These are phyloP conservation scores for Balaenoptera acutorostrata DNA, from an alignment of 2,113 vertebrate genomes.

Conservation along the genomic window DNA sequence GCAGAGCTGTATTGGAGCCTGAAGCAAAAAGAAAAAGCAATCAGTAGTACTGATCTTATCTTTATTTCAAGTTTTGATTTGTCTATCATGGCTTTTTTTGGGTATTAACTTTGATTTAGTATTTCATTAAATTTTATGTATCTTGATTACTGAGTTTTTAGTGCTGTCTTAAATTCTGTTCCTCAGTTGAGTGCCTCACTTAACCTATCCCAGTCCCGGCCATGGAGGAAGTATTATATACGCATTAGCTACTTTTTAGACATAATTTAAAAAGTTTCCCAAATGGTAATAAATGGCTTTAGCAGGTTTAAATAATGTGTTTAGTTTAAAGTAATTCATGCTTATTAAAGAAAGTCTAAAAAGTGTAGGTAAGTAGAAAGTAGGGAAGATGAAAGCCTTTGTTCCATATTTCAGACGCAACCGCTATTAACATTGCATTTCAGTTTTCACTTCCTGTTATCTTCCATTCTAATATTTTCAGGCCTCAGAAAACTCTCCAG, in stretches of 20 bases:
- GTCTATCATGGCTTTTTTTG: neutral
- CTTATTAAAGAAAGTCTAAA: neutral
- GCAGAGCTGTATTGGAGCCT: neutral
- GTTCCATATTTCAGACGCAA: neutral
- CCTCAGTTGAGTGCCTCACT: neutral
- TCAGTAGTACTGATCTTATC: neutral
- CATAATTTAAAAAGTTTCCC: neutral
- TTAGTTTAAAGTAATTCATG: slow-evolving; percentile 12
- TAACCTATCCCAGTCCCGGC: neutral
- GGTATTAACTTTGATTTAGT: neutral
- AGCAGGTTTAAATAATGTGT: neutral
- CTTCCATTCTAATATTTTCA: neutral
- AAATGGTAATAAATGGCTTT: neutral
- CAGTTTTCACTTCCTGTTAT: slow-evolving; percentile 6
- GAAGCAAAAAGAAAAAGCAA: neutral
- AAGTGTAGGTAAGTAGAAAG: neutral
- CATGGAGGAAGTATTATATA: neutral
- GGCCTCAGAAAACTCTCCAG: neutral
- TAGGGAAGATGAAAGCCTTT: neutral
- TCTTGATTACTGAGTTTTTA: neutral
- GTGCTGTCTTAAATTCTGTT: neutral
- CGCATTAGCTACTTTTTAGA: neutral
- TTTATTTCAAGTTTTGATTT: neutral
- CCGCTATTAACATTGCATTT: neutral
- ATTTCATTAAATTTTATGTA: neutral